These are phyloP conservation scores for Festucalex cinctus DNA, from an alignment of 2,113 vertebrate genomes.

Conservation along the genomic window DNA sequence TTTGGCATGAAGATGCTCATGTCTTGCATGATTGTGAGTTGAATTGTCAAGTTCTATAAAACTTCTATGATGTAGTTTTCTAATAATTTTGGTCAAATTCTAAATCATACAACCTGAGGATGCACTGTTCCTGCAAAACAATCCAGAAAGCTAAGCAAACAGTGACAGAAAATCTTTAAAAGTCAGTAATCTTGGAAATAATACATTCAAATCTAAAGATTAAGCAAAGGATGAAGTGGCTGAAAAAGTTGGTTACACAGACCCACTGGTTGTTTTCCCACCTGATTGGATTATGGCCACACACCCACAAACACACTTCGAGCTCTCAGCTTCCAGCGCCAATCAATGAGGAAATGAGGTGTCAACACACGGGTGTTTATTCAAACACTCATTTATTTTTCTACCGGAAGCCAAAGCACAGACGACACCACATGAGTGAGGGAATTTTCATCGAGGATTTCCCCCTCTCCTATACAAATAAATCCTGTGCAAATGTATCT, in stretches of 20 bases:
- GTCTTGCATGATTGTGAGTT: too few relatives aligned
- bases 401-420: conserved; percentile 59
- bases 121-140: too few relatives aligned
- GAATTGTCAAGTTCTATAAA: too few relatives aligned
- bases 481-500: background rate
- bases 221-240: background rate
- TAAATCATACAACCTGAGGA: too few relatives aligned
- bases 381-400: conserved; percentile 73
- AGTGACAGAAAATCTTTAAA: background rate
- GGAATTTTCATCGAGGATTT: conserved; percentile 33
- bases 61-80: too few relatives aligned
- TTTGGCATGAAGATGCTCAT: too few relatives aligned
- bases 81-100: too few relatives aligned
- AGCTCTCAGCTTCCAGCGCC: conserved; percentile 62
- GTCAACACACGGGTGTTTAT: conserved; percentile 76
- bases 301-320: conserved; percentile 72
- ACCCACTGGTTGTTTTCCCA: conserved; percentile 61
- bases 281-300: conserved; percentile 78
- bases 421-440: conserved; percentile 56
- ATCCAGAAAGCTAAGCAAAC: too few relatives aligned
- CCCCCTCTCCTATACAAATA: background rate
- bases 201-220: background rate
- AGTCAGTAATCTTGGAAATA: background rate
- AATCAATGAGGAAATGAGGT: conserved; percentile 79
- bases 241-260: conserved; percentile 55